Percentiles rank a stretch among this genome's conserved stretches.
Conservation (phyloP, 2,113 vertebrate species). For the Strix aluco region DNA sequence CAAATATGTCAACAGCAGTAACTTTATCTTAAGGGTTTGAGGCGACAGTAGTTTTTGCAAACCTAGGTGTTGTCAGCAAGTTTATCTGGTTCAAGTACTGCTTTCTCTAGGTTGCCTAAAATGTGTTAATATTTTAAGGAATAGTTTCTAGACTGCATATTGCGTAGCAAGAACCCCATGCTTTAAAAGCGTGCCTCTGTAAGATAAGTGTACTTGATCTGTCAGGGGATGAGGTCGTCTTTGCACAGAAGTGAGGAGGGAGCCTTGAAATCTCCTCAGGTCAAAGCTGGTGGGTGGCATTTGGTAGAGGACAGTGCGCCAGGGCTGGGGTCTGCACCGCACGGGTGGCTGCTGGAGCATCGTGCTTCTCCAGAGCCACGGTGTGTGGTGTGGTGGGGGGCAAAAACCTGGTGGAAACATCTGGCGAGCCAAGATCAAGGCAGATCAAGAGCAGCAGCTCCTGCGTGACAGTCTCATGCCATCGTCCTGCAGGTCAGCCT, state of each 20-base stretch:
- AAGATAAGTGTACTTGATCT: no score
- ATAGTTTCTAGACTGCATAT: neutral
- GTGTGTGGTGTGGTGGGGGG: neutral
- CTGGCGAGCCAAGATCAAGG: rapidly evolving
- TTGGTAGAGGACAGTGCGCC: no score
- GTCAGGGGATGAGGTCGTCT: neutral
- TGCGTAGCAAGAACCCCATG: neutral
- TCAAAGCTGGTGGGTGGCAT: neutral
- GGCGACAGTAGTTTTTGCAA: neutral
- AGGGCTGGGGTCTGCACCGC: no score
- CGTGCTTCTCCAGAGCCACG: no score
- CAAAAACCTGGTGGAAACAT: neutral
- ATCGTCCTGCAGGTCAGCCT: neutral
- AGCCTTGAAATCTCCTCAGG: neutral
- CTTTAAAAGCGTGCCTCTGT: neutral
- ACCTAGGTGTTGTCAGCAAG: neutral
- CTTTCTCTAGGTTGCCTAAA: neutral
- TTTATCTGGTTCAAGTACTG: neutral
- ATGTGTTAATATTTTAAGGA: neutral
- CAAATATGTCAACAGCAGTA: neutral
- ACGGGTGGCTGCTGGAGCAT: rapidly evolving
- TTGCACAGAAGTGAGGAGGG: neutral
- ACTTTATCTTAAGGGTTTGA: neutral
- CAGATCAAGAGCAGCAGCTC: neutral
- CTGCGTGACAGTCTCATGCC: rapidly evolving